Evolutionary conservation across 2,888 invertebrate species (phyloP).

Genomic region (Temnothorax unifasciatus): DNA sequence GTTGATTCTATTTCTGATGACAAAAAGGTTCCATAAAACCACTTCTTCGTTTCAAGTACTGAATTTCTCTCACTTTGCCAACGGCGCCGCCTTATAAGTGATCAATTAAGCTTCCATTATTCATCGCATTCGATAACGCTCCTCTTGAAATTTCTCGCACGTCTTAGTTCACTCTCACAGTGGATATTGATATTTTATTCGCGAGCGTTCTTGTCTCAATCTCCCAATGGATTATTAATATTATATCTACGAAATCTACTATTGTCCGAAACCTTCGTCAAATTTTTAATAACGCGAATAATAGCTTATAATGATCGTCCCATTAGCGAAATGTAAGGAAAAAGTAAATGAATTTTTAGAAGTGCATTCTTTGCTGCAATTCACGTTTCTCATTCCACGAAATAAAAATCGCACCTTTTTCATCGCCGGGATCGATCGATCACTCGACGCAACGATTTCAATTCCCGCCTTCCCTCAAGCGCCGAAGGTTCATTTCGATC

Average conservation of each 20-base stretch:
- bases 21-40: slow-evolving; percentile 29
- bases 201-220: neutral
- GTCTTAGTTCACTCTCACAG: slow-evolving; percentile 6
- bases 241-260: neutral
- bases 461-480: slow-evolving; percentile 39
- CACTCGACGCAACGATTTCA: slow-evolving; percentile 57
- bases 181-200: slow-evolving; percentile 43
- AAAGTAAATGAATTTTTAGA: neutral
- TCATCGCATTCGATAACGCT: slow-evolving; percentile 30
- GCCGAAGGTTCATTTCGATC: slow-evolving; percentile 27
- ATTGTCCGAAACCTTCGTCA: neutral
- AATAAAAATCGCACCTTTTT: slow-evolving; percentile 37
- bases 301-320: neutral
- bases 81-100: slow-evolving; percentile 8
- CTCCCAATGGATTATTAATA: neutral
- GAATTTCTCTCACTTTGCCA: slow-evolving; percentile 39
- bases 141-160: slow-evolving; percentile 15
- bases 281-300: neutral
- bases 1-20: slow-evolving; percentile 39
- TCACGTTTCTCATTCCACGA: neutral
- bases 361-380: neutral
- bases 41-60: slow-evolving; percentile 42
- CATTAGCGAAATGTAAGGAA: neutral
- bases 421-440: slow-evolving; percentile 40
- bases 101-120: slow-evolving; percentile 44